Base-by-base conservation (phyloP, 2,797 vertebrate genomes). In the Lophotriccus pileatus region DNA sequence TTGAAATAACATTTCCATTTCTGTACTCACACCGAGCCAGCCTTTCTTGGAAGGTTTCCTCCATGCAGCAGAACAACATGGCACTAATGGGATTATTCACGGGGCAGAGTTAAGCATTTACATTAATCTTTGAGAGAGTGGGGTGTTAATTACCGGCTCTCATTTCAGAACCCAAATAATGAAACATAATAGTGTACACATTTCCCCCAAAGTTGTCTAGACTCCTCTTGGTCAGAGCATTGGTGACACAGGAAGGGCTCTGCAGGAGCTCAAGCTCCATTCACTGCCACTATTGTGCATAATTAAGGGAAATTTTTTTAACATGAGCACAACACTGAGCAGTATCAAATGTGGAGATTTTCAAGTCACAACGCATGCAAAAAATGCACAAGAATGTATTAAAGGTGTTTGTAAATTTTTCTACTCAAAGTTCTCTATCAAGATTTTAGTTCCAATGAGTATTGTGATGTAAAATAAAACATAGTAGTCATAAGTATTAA, bases 61-160 rank as follows among this genome's bases (percentile, higher is more conserved):
- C 43, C 0, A 0, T n/a, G 46, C 3, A 8, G 63, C 63, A 91
- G 83, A 93, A 64, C 56, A 84, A 67, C 8, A 2, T 79, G 73
- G 66, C 41, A 46, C 80, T 90, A 93, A 96, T 89, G 80, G 77
- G 85, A 96, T 95, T 96, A 88, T 39, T 90, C 87, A 84, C 1
- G 2, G 58, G 50, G 50, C 2, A 79, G 67, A 84, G 50, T 80
- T 88, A 94, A 94, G 55, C 12, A 2, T 73, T 86, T 91, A 66
- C 34, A 84, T 32, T 75, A 76, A 66, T 78, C 77, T 94, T 68
- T 74, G 73, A 2, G 3, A 49, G 75, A 92, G 23, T 39, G 30
- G 64, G 20, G 73, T 36, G 43, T 76, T 95, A 95, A 94, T 94
- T 91, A 81, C 36, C 50, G 59, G 62, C 56, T 90, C 8, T 1